Evolutionary conservation across 2,888 invertebrate genomes (phyloP).

Genomic region (Pristionchus japonicus): DNA sequence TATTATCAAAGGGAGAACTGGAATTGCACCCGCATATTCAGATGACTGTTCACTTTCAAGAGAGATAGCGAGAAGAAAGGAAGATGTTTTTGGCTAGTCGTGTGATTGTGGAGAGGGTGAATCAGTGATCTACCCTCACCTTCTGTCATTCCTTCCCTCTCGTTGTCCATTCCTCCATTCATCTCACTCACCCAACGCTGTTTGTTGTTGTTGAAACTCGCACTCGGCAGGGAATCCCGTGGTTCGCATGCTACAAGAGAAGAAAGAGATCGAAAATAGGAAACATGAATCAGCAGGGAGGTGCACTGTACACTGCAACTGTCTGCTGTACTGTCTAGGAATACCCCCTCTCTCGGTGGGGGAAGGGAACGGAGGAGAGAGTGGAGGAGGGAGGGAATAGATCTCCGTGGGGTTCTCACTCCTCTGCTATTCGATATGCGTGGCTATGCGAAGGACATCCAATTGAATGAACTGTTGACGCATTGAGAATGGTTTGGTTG

Average conservation of each 20-base stretch:
- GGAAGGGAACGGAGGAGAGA: background rate
- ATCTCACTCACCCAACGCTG: background rate
- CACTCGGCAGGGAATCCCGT: background rate
- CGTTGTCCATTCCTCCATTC: background rate
- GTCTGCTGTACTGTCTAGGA: background rate
- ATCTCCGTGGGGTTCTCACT: background rate
- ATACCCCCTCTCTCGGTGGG: background rate
- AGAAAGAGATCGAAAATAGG: background rate
- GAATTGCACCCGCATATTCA: background rate
- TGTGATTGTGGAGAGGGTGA: background rate
- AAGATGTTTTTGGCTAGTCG: slow-evolving; percentile 20
- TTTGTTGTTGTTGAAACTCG: slow-evolving; percentile 39
- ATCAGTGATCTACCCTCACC: slow-evolving; percentile 5
- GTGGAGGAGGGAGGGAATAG: background rate
- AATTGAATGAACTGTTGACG: background rate
- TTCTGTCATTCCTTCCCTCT: background rate
- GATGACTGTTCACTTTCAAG: background rate
- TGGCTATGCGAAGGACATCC: background rate
- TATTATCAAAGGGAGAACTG: background rate
- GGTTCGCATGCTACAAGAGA: background rate
- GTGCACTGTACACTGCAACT: slow-evolving; percentile 7
- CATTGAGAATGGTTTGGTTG: background rate
- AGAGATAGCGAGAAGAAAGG: background rate
- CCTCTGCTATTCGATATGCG: slow-evolving; percentile 30
- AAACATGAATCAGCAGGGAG: background rate